A percentile compares a stretch with the other conserved stretches of the same genome.
These are phyloP conservation scores for Pterostichus niger DNA, from an alignment of 2,888 invertebrate species.

Conservation along the genomic window DNA sequence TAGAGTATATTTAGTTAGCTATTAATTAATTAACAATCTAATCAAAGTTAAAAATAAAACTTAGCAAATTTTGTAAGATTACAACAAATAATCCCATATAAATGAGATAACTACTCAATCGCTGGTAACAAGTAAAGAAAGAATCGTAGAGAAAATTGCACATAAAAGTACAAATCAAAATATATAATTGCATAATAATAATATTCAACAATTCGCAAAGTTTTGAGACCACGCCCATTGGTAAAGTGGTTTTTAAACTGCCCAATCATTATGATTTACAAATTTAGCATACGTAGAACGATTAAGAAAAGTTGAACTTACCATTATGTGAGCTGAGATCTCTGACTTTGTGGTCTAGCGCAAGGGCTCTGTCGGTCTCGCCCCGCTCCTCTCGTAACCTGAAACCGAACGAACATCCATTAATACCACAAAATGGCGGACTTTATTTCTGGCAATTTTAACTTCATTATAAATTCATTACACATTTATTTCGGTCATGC, in stretches of 20 bases:
- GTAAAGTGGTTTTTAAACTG: constrained; percentile 65
- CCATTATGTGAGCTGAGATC: constrained; percentile 93
- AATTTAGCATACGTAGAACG: constrained; percentile 52
- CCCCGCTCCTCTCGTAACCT: constrained; percentile 94
- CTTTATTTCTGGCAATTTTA: constrained; percentile 71
- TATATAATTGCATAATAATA: constrained; percentile 53
- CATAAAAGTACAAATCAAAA: constrained; percentile 6
- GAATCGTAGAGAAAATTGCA: constrained; percentile 17
- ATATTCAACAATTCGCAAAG: constrained; percentile 55
- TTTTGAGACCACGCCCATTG: constrained; percentile 21
- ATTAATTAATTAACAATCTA: no score
- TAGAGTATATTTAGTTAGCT: no score
- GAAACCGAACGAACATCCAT: constrained; percentile 77
- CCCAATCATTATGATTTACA: constrained; percentile 64
- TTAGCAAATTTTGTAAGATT: no score
- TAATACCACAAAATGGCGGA: constrained; percentile 48
- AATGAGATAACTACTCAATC: no score
- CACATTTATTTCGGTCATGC: constrained; percentile 74
- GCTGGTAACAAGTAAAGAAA: no score
- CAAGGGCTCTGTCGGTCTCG: constrained; percentile 89
- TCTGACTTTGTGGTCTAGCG: constrained; percentile 90
- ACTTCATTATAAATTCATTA: constrained; percentile 76
- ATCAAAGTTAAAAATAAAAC: no score
- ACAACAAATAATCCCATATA: no score
- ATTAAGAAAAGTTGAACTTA: constrained; percentile 76